Base-by-base conservation (phyloP, 2,113 vertebrate species). In the Rhombomys opimus region DNA sequence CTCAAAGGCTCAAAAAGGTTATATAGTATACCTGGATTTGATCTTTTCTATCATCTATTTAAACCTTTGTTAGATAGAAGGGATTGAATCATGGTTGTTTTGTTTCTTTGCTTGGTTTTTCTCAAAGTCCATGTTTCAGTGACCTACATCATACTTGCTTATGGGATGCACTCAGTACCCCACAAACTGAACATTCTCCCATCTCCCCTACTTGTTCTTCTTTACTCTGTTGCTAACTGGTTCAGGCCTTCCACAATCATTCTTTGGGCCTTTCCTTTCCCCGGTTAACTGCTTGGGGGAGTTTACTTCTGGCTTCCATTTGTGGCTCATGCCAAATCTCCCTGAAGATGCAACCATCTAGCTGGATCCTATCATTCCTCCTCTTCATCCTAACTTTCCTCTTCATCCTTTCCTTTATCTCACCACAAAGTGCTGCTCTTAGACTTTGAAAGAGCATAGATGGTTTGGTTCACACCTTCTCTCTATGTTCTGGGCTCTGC, bases 301-400 rank as follows among this genome's bases (percentile, higher is more conserved):
- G 17, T 54, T 95, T 81, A 10, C 46, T 96, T 93, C 8, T 95
- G 72, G 11, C 41, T 94, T 61, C 54, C 89, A 95, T 65, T 91
- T 89, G 94, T 12, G 15, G 14, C 80, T 91, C 41, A 65, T 27
- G n/a, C 0, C 27, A 93, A 81, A 30, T 2, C 12, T 78, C 52
- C 94, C 0, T 61, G 65, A 90, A 92, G 41, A 94, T 18, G 52
- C 20, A 93, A 76, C 8, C 57, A 7, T 94, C 41, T 20, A 17
- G 52, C 27, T 63, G n/a, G 59, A 10, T 10, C 59, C 59, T 84
- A 57, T 23, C 32, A 7, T 57, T 20, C 8, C 52, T 80, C 17
- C 30, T 77, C 25, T 77, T 50, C 25, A 50, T 76, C 4, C 12
- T 50, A 35, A 32, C 75, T 30, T 10, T 54, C 17, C 14, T 18